These are phyloP conservation scores for Scyliorhinus canicula DNA, from an alignment of 2,797 vertebrate genomes.

Conservation along the genomic window DNA sequence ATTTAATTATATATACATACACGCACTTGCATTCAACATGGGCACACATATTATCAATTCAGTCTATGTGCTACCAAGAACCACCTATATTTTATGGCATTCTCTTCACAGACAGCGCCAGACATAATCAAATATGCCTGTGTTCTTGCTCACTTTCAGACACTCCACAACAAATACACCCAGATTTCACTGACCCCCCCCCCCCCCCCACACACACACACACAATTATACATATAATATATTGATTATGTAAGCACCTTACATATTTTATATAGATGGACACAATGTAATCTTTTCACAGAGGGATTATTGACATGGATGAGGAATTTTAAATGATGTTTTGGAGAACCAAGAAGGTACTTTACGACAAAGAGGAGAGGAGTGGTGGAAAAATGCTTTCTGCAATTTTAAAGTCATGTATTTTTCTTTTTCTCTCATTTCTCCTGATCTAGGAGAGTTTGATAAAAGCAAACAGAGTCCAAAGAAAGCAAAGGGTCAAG, in stretches of 20 bases:
- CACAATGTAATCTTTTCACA: not conserved
- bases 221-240: not conserved
- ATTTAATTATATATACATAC: no score
- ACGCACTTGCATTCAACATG: not conserved
- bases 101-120: not conserved
- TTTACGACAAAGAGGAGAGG: not conserved
- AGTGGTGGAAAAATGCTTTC: not conserved
- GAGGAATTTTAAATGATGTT: not conserved
- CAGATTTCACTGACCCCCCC: not conserved
- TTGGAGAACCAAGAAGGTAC: not conserved
- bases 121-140: not conserved
- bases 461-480: slow-evolving; percentile 21
- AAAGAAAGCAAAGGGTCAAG: not conserved
- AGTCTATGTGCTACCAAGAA: not conserved
- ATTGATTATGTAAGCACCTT: no score
- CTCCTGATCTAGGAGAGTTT: slow-evolving; percentile 6
- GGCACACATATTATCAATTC: not conserved
- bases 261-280: no score
- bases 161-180: not conserved
- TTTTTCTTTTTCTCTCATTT: not conserved
- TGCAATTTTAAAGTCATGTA: not conserved
- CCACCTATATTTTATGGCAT: not conserved
- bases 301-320: not conserved
- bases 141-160: not conserved
- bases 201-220: not conserved